These are phyloP conservation scores for Epicauta chinensis DNA, from an alignment of 1,140 invertebrate genomes.

Conservation along the genomic window DNA sequence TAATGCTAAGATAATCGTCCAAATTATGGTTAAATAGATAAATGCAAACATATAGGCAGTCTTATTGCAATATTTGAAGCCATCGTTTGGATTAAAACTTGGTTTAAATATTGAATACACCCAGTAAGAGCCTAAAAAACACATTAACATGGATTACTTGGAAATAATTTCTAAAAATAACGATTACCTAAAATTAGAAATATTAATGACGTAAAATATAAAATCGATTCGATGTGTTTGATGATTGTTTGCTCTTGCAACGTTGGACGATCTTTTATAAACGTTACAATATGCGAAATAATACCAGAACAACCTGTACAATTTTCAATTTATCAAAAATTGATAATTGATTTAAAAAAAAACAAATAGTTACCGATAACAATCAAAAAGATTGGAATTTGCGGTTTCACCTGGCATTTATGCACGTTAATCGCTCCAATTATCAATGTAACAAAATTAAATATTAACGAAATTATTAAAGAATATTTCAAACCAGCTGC, in stretches of 20 bases:
- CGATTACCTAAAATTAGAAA: slow-evolving; percentile 31
- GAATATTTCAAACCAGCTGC: slow-evolving; percentile 28
- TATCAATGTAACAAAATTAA: slow-evolving; percentile 29
- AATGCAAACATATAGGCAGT: slow-evolving; percentile 30
- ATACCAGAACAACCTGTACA: slow-evolving; percentile 28
- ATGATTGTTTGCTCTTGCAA: background rate
- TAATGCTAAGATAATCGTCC: slow-evolving; percentile 11
- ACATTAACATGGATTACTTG: too few relatives aligned
- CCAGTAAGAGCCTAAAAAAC: slow-evolving; percentile 7
- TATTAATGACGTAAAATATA: slow-evolving; percentile 26
- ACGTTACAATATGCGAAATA: slow-evolving; percentile 20
- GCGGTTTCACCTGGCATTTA: slow-evolving; percentile 30
- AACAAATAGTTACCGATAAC: slow-evolving; percentile 29
- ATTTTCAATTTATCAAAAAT: slow-evolving; percentile 16
- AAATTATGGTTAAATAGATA: slow-evolving; percentile 23
- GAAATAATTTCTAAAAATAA: too few relatives aligned
- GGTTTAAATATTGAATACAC: slow-evolving; percentile 8
- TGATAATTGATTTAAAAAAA: background rate
- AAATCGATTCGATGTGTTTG: slow-evolving; percentile 21
- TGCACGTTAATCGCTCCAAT: slow-evolving; percentile 32
- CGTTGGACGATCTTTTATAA: too few relatives aligned
- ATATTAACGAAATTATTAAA: slow-evolving; percentile 20
- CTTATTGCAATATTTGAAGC: slow-evolving; percentile 6
- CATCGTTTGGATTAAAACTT: slow-evolving; percentile 1
- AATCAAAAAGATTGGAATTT: slow-evolving; percentile 36